These are phyloP conservation scores for Heliconius ethilla DNA, from an alignment of 2,888 invertebrate genomes.

Conservation along the genomic window DNA sequence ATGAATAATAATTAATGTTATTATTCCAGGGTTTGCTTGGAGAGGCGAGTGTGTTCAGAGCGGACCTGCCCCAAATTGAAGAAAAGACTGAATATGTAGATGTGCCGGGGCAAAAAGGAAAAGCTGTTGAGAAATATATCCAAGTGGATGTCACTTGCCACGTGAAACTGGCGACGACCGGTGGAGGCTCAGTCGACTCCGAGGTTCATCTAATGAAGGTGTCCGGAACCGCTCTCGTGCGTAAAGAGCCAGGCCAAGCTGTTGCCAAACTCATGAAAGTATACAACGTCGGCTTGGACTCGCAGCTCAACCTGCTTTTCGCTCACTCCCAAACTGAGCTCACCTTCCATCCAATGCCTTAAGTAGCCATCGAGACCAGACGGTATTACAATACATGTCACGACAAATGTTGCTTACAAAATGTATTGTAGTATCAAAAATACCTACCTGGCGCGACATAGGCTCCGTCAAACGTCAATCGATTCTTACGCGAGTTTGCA, in stretches of 20 bases:
- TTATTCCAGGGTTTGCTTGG: conserved; percentile 79
- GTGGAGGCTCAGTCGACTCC: conserved; percentile 80
- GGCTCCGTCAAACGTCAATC: conserved; percentile 73
- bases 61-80: conserved; percentile 85
- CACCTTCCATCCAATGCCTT: conserved; percentile 83
- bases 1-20: conserved; percentile 41
- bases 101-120: conserved; percentile 71
- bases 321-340: conserved; percentile 85
- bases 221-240: conserved; percentile 84
- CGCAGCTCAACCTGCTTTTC: conserved; percentile 85
- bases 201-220: conserved; percentile 85
- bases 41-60: conserved; percentile 85
- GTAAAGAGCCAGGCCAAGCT: conserved; percentile 81
- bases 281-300: conserved; percentile 86
- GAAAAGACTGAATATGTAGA: conserved; percentile 83
- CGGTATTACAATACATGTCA: conserved; percentile 65
- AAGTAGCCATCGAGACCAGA: conserved; percentile 57
- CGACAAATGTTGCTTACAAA: conserved; percentile 44
- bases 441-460: conserved; percentile 72
- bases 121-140: conserved; percentile 84
- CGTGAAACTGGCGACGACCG: conserved; percentile 82
- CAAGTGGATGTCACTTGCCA: conserved; percentile 87
- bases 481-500: conserved; percentile 69
- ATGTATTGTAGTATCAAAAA: conserved; percentile 64
- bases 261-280: conserved; percentile 82